These are phyloP conservation scores for Neosilurus hyrtlii DNA, from an alignment of 2,797 vertebrate species.

Conservation along the genomic window DNA sequence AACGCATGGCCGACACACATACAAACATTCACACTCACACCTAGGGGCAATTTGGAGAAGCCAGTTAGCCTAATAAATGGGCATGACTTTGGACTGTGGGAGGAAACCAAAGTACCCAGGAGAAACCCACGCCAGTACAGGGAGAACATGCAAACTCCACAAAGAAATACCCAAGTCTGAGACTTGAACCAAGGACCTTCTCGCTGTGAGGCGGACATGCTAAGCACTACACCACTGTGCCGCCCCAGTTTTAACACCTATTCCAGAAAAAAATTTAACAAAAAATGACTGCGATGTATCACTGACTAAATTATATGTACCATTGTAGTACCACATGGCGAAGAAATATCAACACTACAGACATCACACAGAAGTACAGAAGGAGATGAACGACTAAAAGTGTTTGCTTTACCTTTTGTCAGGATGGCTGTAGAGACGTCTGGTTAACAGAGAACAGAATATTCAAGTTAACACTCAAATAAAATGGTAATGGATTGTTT, in stretches of 20 bases:
- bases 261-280: slow-evolving; percentile 8
- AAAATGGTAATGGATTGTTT: not conserved
- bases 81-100: no score
- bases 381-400: not conserved
- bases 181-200: no score
- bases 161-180: no score
- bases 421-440: slow-evolving; percentile 76
- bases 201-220: no score
- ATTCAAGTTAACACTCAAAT: not conserved
- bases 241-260: not conserved
- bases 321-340: not conserved
- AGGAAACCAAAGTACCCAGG: no score
- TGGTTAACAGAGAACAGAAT: slow-evolving; percentile 57
- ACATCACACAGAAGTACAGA: not conserved
- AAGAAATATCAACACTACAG: slow-evolving; percentile 3
- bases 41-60: no score
- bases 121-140: no score
- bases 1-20: no score
- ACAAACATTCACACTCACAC: no score
- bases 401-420: slow-evolving; percentile 66
- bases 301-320: not conserved
- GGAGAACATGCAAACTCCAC: no score
- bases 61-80: no score
- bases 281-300: not conserved
- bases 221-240: no score